phyloP scores from a whole-genome alignment of 2,113 vertebrate species.

The Podarcis muralis region DNA sequence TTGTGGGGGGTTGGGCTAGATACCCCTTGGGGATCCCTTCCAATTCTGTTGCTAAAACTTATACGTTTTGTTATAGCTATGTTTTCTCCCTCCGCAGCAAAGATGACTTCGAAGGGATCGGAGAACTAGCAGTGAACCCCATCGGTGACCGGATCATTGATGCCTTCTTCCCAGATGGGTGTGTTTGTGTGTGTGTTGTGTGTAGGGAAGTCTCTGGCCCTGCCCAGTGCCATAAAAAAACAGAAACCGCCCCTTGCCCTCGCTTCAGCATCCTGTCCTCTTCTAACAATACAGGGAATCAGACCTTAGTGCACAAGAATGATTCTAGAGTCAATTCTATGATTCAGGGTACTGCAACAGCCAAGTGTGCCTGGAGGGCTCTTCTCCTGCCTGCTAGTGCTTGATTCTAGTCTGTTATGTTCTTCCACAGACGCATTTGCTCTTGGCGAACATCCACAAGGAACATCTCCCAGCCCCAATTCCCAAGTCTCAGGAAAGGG shows the following conservation, averaged over 20 bases:
- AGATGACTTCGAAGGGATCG: conserved; percentile 74
- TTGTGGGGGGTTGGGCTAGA: no score
- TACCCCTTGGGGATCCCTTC: no score
- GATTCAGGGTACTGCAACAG: neutral
- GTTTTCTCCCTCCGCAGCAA: conserved; percentile 55
- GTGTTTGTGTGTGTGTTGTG: neutral
- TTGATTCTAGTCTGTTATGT: neutral
- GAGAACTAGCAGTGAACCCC: conserved; percentile 78
- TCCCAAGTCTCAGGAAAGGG: neutral
- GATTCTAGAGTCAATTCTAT: no score
- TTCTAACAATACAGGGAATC: no score
- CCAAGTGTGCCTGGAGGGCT: neutral
- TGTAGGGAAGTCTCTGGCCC: no score
- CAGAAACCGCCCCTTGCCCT: neutral
- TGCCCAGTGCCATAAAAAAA: neutral
- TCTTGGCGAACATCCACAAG: neutral
- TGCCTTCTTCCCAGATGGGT: conserved; percentile 80
- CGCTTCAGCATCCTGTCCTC: neutral
- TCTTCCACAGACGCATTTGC: neutral
- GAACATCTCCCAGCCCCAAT: neutral
- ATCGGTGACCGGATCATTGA: conserved; percentile 81
- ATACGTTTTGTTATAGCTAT: neutral
- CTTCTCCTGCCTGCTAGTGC: neutral
- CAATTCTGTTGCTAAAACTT: no score
- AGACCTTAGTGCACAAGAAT: neutral